Conservation (phyloP, 2,113 vertebrate species). For the Cephalopholis sonnerati region DNA sequence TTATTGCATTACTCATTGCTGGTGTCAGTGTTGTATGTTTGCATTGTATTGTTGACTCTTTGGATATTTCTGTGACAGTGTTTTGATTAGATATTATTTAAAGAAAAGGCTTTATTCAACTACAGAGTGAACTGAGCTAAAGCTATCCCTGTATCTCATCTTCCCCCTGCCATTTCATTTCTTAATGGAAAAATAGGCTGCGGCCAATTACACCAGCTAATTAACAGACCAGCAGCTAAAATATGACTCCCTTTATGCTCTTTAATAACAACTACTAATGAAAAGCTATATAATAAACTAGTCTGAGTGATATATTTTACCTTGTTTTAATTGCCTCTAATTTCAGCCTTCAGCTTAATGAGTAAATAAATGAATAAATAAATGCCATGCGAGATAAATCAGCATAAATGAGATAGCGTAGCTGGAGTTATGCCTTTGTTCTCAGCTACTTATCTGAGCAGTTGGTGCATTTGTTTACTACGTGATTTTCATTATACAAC, state of each 20-base stretch:
- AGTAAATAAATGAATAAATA: constrained; percentile 47
- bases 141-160: constrained; percentile 1
- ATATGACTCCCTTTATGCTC: constrained; percentile 37
- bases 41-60: background rate
- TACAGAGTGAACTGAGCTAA: background rate
- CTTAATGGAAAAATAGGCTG: constrained; percentile 23
- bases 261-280: constrained; percentile 48
- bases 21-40: background rate
- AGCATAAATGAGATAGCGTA: constrained; percentile 56
- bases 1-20: background rate
- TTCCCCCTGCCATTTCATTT: constrained; percentile 15
- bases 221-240: constrained; percentile 46
- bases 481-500: constrained; percentile 53
- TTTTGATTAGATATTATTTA: background rate
- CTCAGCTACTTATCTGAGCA: constrained; percentile 70
- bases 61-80: background rate
- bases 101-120: constrained; percentile 5
- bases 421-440: constrained; percentile 58
- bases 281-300: constrained; percentile 34
- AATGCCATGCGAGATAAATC: constrained; percentile 58
- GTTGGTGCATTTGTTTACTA: constrained; percentile 73
- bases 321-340: constrained; percentile 57
- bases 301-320: constrained; percentile 41
- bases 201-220: constrained; percentile 39
- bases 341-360: constrained; percentile 53